Percentiles rank a stretch among this genome's conserved stretches.
phyloP scores from a whole-genome alignment of 2,888 invertebrate genomes.

The Dastarcus helophoroides region DNA sequence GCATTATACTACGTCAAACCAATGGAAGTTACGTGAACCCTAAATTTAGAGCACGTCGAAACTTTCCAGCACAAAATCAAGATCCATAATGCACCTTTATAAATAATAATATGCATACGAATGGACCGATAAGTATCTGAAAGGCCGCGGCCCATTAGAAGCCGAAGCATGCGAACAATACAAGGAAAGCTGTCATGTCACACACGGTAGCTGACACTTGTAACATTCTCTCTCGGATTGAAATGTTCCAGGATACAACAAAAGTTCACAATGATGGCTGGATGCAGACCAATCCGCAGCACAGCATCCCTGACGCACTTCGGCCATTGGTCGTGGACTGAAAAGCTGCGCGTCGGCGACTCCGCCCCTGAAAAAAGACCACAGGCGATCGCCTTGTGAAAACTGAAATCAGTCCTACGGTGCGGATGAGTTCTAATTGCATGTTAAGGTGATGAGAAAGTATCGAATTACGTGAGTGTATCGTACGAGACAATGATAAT shows the following conservation, averaged over 20 bases:
- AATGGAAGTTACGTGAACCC: too few relatives aligned
- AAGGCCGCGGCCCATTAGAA: conserved; percentile 26
- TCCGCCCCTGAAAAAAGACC: conserved; percentile 29
- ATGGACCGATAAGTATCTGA: conserved; percentile 23
- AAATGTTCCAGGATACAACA: conserved; percentile 30
- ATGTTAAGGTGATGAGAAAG: conserved; percentile 15
- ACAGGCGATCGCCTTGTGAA: too few relatives aligned
- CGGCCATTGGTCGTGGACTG: conserved; percentile 25
- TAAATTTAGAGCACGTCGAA: conserved; percentile 1
- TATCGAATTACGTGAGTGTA: not conserved
- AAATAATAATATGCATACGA: conserved; percentile 22
- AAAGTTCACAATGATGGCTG: conserved; percentile 35
- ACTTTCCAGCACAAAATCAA: conserved; percentile 4
- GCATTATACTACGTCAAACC: too few relatives aligned
- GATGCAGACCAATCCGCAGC: conserved; percentile 38
- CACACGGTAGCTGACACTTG: conserved; percentile 36
- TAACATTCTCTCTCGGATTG: conserved; percentile 34
- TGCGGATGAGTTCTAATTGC: conserved; percentile 12
- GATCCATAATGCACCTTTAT: conserved; percentile 2
- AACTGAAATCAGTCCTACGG: too few relatives aligned
- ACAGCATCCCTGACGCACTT: conserved; percentile 26
- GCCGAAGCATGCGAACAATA: conserved; percentile 32
- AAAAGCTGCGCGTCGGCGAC: conserved; percentile 24
- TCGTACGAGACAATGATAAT: conserved; percentile 50
- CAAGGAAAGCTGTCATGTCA: conserved; percentile 36